phyloP scores from a whole-genome alignment of 2,113 vertebrate genomes.

The Tonatia bakeri region DNA sequence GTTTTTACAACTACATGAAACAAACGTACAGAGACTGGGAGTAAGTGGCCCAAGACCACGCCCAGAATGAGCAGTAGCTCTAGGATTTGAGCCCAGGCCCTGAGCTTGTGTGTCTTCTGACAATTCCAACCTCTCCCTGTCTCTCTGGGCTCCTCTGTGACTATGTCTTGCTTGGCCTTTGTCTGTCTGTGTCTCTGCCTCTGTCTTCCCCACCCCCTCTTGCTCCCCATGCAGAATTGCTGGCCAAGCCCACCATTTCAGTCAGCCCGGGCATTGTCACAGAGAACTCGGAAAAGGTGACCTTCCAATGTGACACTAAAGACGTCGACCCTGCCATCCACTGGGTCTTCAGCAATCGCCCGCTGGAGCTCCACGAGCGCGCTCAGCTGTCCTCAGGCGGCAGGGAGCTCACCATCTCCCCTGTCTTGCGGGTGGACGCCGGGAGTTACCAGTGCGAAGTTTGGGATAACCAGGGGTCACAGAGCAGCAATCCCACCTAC shows the following conservation, averaged over 20 bases:
- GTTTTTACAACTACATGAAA: neutral
- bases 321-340: neutral
- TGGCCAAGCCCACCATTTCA: neutral
- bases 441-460: constrained; percentile 29
- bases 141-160: neutral
- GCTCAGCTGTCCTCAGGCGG: neutral
- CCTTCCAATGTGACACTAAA: neutral
- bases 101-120: neutral
- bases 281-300: neutral
- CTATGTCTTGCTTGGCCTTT: neutral
- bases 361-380: neutral
- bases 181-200: neutral
- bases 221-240: neutral
- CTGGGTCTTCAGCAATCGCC: neutral
- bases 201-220: no score
- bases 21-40: neutral
- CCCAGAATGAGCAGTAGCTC: neutral
- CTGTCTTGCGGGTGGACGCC: neutral
- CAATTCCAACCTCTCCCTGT: neutral
- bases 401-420: neutral
- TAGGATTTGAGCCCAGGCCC: neutral
- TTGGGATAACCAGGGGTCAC: fast-evolving
- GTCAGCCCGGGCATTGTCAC: neutral
- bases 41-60: neutral
- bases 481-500: neutral